A percentile compares a stretch with the other conserved stretches of the same genome.
These are phyloP conservation scores for Globodera ellingtonae DNA, from an alignment of 1,140 invertebrate species.

Conservation along the genomic window DNA sequence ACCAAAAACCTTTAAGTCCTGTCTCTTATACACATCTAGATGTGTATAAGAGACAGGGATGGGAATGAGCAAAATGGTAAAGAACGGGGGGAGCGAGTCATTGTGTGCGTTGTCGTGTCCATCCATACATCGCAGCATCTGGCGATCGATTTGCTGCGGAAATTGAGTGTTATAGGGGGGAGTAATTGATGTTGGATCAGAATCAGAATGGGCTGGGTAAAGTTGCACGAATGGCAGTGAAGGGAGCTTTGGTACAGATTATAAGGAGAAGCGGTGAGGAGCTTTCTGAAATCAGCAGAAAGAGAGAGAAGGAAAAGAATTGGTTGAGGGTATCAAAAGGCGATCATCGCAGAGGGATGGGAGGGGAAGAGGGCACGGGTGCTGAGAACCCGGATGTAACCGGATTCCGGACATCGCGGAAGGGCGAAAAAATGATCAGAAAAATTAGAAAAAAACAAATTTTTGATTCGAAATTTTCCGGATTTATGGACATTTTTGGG, in stretches of 20 bases:
- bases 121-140: background rate
- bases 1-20: background rate
- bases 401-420: too few relatives aligned
- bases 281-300: background rate
- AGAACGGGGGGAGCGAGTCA: background rate
- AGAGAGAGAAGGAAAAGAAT: background rate
- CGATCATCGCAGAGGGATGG: background rate
- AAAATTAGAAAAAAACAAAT: too few relatives aligned
- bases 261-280: background rate
- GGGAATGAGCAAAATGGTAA: background rate
- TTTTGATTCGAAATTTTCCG: too few relatives aligned
- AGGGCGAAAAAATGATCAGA: too few relatives aligned
- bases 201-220: background rate
- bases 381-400: too few relatives aligned
- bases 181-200: background rate
- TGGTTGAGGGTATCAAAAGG: background rate
- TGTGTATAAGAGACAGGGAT: too few relatives aligned
- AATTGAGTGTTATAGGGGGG: background rate
- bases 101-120: constrained; percentile 6
- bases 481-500: too few relatives aligned
- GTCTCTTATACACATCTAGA: too few relatives aligned
- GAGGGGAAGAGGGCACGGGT: background rate
- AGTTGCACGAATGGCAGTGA: background rate
- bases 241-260: background rate
- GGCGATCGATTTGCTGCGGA: constrained; percentile 16